phyloP scores from a whole-genome alignment of 2,888 invertebrate species.

The Caradrina clavipalpis region DNA sequence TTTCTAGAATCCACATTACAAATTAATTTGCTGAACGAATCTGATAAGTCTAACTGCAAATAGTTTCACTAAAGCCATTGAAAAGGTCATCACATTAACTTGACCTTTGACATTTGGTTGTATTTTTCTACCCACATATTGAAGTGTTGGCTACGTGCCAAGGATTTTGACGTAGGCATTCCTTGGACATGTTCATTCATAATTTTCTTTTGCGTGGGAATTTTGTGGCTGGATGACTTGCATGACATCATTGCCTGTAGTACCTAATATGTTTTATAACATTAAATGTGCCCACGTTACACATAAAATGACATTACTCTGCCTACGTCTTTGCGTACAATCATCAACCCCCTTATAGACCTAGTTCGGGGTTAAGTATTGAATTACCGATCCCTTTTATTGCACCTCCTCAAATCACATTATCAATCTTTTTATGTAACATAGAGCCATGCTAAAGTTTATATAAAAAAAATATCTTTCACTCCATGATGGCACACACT shows the following conservation, averaged over 20 bases:
- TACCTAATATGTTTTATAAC: constrained; percentile 11
- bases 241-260: constrained; percentile 22
- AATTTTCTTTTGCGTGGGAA: constrained; percentile 66
- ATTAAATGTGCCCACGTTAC: constrained; percentile 23
- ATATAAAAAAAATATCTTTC: no score
- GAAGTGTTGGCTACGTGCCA: constrained; percentile 77
- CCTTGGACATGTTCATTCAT: constrained; percentile 76
- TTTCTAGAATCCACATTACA: not conserved
- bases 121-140: constrained; percentile 68
- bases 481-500: no score
- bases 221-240: constrained; percentile 27
- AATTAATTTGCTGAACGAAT: constrained; percentile 33
- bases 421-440: no score
- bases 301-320: not conserved
- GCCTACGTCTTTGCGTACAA: not conserved
- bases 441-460: no score
- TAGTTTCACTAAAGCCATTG: constrained; percentile 53
- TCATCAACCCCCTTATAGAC: not conserved
- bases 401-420: no score
- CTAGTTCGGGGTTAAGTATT: not conserved
- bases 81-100: constrained; percentile 60
- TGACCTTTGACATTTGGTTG: constrained; percentile 79
- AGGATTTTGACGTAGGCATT: constrained; percentile 72
- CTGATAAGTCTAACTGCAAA: constrained; percentile 59
- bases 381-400: not conserved